Conservation (phyloP, 2,888 invertebrate species). For the Myopa tessellatipennis region DNA sequence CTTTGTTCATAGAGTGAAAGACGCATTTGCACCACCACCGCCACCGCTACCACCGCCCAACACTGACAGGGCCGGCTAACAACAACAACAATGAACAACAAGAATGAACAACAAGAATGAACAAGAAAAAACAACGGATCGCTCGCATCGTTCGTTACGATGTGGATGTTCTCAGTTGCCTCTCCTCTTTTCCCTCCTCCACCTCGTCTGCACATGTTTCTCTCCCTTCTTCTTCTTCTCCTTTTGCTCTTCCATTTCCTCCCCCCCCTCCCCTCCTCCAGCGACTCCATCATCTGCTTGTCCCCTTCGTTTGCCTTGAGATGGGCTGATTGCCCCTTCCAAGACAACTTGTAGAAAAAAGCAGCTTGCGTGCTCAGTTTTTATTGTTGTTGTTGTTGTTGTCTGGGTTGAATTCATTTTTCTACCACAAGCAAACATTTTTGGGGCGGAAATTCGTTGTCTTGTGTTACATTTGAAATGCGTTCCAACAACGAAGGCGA, state of each 20-base stretch:
- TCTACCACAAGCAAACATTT: slow-evolving; percentile 30
- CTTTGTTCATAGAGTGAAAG: background rate
- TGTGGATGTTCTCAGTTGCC: background rate
- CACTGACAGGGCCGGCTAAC: background rate
- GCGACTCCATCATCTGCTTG: slow-evolving; percentile 29
- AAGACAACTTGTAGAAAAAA: slow-evolving; percentile 16
- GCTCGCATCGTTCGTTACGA: slow-evolving; percentile 17
- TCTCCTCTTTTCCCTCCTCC: background rate
- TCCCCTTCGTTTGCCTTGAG: slow-evolving; percentile 25
- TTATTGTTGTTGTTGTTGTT: slow-evolving; percentile 8
- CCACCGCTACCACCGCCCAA: background rate
- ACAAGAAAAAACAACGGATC: slow-evolving; percentile 5
- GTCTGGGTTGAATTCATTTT: slow-evolving; percentile 1
- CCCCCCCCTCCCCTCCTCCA: background rate
- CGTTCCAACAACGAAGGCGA: background rate
- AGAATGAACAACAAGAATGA: background rate
- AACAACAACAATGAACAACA: slow-evolving; percentile 17
- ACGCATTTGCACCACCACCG: background rate
- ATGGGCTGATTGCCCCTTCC: background rate
- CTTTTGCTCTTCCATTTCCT: background rate
- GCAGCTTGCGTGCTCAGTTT: slow-evolving; percentile 33
- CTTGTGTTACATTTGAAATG: slow-evolving; percentile 21
- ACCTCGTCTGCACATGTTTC: background rate
- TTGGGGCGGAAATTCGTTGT: slow-evolving; percentile 39
- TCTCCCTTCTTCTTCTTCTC: slow-evolving; percentile 21